phyloP scores from a whole-genome alignment of 2,888 invertebrate genomes.

The Andrena praecox region DNA sequence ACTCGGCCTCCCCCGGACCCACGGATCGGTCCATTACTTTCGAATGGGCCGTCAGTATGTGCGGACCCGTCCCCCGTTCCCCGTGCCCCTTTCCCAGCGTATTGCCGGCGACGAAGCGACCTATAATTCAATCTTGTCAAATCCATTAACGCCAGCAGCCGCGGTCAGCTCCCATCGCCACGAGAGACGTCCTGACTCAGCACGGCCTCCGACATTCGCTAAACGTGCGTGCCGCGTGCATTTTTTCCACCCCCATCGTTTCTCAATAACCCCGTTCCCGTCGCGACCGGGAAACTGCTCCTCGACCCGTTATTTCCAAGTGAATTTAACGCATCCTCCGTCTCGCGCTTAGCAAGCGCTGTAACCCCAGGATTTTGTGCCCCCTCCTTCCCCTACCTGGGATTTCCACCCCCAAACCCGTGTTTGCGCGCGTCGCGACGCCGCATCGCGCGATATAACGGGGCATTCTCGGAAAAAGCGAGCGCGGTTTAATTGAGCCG shows the following conservation, averaged over 20 bases:
- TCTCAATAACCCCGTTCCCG: background rate
- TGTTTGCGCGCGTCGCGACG: background rate
- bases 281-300: background rate
- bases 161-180: slow-evolving; percentile 60
- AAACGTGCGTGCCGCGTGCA: slow-evolving; percentile 14
- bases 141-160: slow-evolving; percentile 74
- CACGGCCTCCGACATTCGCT: slow-evolving; percentile 18
- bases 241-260: background rate
- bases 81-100: slow-evolving; percentile 45
- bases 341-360: no score
- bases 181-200: slow-evolving; percentile 64
- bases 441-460: background rate
- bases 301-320: background rate
- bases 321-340: background rate
- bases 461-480: slow-evolving; percentile 9
- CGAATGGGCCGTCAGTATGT: slow-evolving; percentile 68
- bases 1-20: slow-evolving; percentile 43
- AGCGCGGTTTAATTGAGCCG: slow-evolving; percentile 49
- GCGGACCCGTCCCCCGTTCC: slow-evolving; percentile 30
- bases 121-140: slow-evolving; percentile 80
- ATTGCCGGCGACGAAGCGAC: slow-evolving; percentile 62
- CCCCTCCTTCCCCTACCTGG: background rate
- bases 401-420: background rate
- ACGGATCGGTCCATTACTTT: slow-evolving; percentile 73
- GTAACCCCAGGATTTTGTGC: no score